Base-by-base conservation (phyloP, 2,113 vertebrate genomes). In the Poeciliopsis turrubarensis region DNA sequence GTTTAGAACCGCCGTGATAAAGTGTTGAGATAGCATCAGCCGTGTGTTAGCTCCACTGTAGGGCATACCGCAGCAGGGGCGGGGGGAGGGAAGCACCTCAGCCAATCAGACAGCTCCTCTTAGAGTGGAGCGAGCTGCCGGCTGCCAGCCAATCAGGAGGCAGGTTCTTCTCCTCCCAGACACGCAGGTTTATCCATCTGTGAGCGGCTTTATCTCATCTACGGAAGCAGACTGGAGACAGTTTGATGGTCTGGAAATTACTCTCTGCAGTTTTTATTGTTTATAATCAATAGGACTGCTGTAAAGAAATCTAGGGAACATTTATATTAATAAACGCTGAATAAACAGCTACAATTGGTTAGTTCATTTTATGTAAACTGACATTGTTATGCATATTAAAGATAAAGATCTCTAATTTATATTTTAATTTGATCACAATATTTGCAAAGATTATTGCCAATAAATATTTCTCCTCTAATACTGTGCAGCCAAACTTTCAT, bases 1-100 rank as follows among this genome's bases (percentile, higher is more conserved):
- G 90, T 89, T 90, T 89, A 88, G 86, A 81, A 79, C 85, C 60
- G 14, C 51, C 3, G 77, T 88, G 87, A 89, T 90, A 92, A 88
- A 89, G 85, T 79, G 81, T 85, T 83, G 68, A 86, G 89, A 90
- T 89, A 87, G 71, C 88, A 86, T 87, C 86, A 32, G 8, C 73
- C 32, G 61, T 80, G 81, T 84, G 86, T 81, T 61, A 83, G 80
- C 81, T 84, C 84, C 76, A 86, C 85, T 80, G 79, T 75, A 82
- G 39, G 14, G 70, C 83, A 87, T 86, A 80, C 81, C 83, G 78
- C 72, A 76, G 86, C 37, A 26, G 7, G 77, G 77, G 70, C 73
- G 73, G 76, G 81, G 82, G 78, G 83, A 66, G 77, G 83, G 62
- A 60, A 37, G 74, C 12, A 51, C 39, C 74, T 81, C 80, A 79